A percentile compares a stretch with the other conserved stretches of the same genome.
Evolutionary conservation across 2,113 vertebrate genomes (phyloP).

Genomic region (Lepus americanus): DNA sequence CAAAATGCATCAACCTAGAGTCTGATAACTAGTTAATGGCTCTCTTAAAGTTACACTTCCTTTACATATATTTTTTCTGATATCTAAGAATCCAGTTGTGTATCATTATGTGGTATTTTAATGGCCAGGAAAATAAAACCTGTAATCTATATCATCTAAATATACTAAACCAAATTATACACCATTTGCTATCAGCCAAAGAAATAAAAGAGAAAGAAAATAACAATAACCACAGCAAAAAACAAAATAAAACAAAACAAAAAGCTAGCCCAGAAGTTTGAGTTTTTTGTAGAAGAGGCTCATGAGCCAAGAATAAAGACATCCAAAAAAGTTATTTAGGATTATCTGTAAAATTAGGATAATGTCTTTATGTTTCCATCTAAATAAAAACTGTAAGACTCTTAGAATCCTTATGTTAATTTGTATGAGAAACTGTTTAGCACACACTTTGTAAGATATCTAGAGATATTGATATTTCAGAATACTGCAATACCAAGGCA

Average conservation of each 20-base stretch:
- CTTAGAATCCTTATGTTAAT: constrained; percentile 22
- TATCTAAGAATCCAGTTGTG: constrained; percentile 13
- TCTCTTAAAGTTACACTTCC: neutral
- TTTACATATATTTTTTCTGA: constrained; percentile 15
- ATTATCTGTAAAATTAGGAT: constrained; percentile 53
- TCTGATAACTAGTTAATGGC: no score
- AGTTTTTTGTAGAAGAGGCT: constrained; percentile 26
- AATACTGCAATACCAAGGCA: neutral
- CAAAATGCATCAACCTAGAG: no score
- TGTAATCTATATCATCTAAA: constrained; percentile 5
- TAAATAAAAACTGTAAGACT: constrained; percentile 14
- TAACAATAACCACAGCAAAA: neutral
- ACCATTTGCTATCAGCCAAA: neutral
- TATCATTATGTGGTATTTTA: constrained; percentile 44
- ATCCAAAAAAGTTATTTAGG: neutral
- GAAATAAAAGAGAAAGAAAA: neutral
- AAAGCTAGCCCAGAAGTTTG: neutral
- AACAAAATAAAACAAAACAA: neutral
- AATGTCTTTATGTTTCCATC: constrained; percentile 26
- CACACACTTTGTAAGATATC: constrained; percentile 19
- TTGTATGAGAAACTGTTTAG: constrained; percentile 7
- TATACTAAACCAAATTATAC: neutral
- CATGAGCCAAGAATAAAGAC: constrained; percentile 37
- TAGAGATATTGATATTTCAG: constrained; percentile 44
- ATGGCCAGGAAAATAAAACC: neutral